Base-by-base conservation (phyloP, 2,888 invertebrate species). In the Ecliptopera silaceata region DNA sequence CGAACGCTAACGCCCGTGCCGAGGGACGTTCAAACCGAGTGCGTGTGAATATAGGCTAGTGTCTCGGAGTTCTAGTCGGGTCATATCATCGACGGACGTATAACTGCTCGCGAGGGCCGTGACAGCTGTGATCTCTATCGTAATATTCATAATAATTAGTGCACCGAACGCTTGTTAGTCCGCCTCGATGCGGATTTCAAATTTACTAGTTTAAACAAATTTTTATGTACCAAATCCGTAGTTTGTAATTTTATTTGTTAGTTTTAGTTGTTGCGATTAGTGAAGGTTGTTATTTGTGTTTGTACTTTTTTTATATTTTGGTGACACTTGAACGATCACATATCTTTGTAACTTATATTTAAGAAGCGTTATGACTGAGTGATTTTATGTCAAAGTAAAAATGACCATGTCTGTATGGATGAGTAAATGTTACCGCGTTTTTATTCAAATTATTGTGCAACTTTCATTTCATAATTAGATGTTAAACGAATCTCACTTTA, bases 111-210 rank as follows among this genome's bases (percentile, higher is more conserved):
- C 67, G 71, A 65, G 65, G 80, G 82, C 74, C 76, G 75, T 80
- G 79, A 80, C 82, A 84, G 84, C 86, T 91, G 90, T 91, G 90
- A 91, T 91, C 90, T 91, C 90, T 90, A 86, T 82, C 82, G 79
- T 89, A 88, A 87, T 88, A 77, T 81, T 83, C 77, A 82, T 85
- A 77, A 74, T 82, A 53, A 78, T 82, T 84, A 85, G 86, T 86
- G 88, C 88, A 88, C 85, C 79, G 85, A 79, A 76, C 79, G 84
- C 82, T 83, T 69, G 72, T 76, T 71, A 68, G 63, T 70, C 80
- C 80, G 80, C 77, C 69, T 80, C 79, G 79, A 71, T 72, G 58
- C 51, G 64, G 61, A 62, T 56, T 46, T 72, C 77, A 79, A 73
- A 73, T 81, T 86, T 86, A 86, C 80, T 90, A 89, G 88, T 87